Conservation (phyloP, 2,113 vertebrate species). For the Saguinus midas region DNA sequence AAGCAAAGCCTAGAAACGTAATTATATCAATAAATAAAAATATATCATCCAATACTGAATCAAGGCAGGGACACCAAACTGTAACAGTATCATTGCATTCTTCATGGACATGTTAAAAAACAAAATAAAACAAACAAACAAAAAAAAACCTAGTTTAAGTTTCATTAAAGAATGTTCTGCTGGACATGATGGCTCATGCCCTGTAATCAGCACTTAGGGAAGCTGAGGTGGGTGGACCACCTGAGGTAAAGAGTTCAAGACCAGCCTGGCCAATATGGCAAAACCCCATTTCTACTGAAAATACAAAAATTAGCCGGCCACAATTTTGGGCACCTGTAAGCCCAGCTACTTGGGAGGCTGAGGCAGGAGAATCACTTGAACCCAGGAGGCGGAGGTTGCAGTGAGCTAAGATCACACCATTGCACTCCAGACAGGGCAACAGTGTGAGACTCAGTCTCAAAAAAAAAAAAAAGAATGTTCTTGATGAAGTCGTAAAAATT, state of each 20-base stretch:
- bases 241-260: not conserved
- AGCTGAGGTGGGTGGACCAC: not conserved
- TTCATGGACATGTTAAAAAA: not conserved
- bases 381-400: not conserved
- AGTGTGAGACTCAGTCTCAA: not conserved
- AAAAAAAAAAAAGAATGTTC: not conserved
- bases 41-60: slow-evolving; percentile 11
- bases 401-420: not conserved
- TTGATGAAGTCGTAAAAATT: slow-evolving; percentile 30
- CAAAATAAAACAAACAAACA: not conserved
- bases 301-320: not conserved
- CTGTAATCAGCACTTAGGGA: not conserved
- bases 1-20: not conserved
- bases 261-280: not conserved
- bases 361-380: not conserved
- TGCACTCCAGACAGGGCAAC: not conserved
- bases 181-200: not conserved
- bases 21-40: slow-evolving; percentile 40
- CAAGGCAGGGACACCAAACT: slow-evolving; percentile 36
- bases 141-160: not conserved
- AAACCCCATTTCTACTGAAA: not conserved
- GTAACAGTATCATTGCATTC: not conserved
- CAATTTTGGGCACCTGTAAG: not conserved
- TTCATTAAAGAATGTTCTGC: slow-evolving; percentile 10
- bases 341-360: not conserved